phyloP scores from a whole-genome alignment of 2,888 invertebrate genomes.

The Xestia xanthographa region DNA sequence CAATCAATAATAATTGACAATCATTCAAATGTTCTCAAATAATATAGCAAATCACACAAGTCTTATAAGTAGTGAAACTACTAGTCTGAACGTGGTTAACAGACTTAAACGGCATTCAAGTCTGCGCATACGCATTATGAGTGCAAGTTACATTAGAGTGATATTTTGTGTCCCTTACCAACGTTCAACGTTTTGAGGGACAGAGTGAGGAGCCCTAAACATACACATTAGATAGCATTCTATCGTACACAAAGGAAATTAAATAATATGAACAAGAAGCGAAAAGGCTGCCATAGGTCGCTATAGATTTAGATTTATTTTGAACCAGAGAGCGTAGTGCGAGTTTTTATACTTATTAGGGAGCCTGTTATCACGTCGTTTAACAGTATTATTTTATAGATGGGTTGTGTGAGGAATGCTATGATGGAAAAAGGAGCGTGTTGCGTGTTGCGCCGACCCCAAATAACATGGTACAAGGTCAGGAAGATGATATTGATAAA shows the following conservation, averaged over 20 bases:
- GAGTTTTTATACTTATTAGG: too few relatives aligned
- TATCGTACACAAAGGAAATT: conserved; percentile 33
- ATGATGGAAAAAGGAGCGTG: too few relatives aligned
- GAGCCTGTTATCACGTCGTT: not conserved
- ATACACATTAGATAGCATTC: conserved; percentile 14
- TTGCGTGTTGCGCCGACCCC: too few relatives aligned
- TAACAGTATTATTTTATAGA: not conserved
- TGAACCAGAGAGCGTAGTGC: too few relatives aligned
- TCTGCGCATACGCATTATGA: not conserved
- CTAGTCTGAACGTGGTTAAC: too few relatives aligned
- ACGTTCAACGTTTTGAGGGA: conserved; percentile 31
- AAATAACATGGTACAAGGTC: too few relatives aligned
- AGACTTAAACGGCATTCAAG: too few relatives aligned
- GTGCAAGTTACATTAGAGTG: not conserved
- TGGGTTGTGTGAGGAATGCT: too few relatives aligned
- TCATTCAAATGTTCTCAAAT: not conserved
- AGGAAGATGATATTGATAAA: too few relatives aligned
- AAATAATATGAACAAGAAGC: conserved; percentile 42
- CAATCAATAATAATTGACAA: conserved; percentile 2
- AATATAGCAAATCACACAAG: conserved; percentile 3
- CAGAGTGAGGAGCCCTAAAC: conserved; percentile 51
- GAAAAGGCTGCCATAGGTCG: conserved; percentile 17
- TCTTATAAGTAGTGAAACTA: too few relatives aligned
- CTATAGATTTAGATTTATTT: conserved; percentile 45
- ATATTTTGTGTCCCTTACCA: not conserved